A percentile compares a stretch with the other conserved stretches of the same genome.
Conservation (phyloP, 2,113 vertebrate species). For the Hemiscyllium ocellatum region DNA sequence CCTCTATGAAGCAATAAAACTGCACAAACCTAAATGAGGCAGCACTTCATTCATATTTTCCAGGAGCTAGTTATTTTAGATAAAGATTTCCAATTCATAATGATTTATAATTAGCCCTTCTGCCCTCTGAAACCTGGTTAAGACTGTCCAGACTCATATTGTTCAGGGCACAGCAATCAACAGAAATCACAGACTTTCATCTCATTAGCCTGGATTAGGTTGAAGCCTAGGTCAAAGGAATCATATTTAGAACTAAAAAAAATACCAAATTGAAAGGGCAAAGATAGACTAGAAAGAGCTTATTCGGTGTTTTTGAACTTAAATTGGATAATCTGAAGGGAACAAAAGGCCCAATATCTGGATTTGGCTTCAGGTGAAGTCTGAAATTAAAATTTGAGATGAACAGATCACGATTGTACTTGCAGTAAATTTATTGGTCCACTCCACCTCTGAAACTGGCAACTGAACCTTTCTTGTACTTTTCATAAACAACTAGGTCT, state of each 20-base stretch:
- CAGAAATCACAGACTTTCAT: neutral
- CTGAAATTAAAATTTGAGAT: neutral
- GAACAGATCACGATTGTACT: neutral
- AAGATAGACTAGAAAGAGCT: neutral
- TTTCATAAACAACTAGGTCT: neutral
- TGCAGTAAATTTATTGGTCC: neutral
- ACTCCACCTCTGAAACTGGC: neutral
- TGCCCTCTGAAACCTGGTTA: neutral
- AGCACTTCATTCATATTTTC: neutral
- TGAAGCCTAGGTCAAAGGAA: neutral
- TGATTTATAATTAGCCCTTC: neutral
- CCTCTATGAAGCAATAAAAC: neutral
- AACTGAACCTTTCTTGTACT: neutral
- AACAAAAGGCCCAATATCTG: neutral
- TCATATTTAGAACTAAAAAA: neutral
- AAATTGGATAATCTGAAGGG: neutral
- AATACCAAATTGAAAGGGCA: neutral
- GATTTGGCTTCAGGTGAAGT: neutral
- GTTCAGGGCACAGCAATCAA: neutral
- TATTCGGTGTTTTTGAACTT: neutral
- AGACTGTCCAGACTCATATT: neutral
- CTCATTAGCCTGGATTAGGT: neutral
- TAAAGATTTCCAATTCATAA: neutral
- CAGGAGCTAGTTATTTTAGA: neutral
- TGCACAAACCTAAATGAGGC: neutral